These are phyloP conservation scores for Dione juno DNA, from an alignment of 2,888 invertebrate genomes.

Conservation along the genomic window DNA sequence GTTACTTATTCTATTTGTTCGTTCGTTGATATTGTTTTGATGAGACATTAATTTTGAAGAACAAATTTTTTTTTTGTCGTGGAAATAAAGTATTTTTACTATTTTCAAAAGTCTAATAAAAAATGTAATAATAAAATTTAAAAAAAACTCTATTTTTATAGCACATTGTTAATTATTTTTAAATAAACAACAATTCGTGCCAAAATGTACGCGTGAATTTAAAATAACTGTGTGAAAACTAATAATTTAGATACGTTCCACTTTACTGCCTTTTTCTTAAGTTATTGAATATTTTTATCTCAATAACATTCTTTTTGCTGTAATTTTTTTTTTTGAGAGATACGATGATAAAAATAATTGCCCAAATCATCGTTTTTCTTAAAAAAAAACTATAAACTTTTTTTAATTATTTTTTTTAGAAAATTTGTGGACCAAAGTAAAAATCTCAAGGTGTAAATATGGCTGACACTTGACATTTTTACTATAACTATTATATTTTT, in stretches of 20 bases:
- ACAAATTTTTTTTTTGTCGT: neutral
- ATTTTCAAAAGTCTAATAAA: neutral
- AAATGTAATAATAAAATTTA: neutral
- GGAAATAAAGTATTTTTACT: no score
- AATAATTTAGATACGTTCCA: neutral
- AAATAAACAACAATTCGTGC: slow-evolving; percentile 20
- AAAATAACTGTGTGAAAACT: neutral
- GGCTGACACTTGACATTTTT: slow-evolving; percentile 82
- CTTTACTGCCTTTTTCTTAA: neutral
- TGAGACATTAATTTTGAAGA: neutral
- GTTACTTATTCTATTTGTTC: slow-evolving; percentile 30
- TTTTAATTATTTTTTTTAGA: slow-evolving; percentile 17
- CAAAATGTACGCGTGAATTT: slow-evolving; percentile 25
- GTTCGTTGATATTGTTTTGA: neutral
- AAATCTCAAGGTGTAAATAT: slow-evolving; percentile 74
- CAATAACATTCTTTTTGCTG: neutral
- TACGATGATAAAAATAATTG: slow-evolving; percentile 44
- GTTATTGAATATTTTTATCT: slow-evolving; percentile 7
- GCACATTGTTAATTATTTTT: slow-evolving; percentile 9
- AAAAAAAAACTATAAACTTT: slow-evolving; percentile 35
- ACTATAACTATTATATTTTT: slow-evolving; percentile 45
- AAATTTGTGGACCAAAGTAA: slow-evolving; percentile 53
- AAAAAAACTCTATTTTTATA: slow-evolving; percentile 24
- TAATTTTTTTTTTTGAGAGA: slow-evolving; percentile 28
- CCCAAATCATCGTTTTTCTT: slow-evolving; percentile 49